Evolutionary conservation across 2,888 invertebrate genomes (phyloP).

Genomic region (Caenorhabditis panamensis): DNA sequence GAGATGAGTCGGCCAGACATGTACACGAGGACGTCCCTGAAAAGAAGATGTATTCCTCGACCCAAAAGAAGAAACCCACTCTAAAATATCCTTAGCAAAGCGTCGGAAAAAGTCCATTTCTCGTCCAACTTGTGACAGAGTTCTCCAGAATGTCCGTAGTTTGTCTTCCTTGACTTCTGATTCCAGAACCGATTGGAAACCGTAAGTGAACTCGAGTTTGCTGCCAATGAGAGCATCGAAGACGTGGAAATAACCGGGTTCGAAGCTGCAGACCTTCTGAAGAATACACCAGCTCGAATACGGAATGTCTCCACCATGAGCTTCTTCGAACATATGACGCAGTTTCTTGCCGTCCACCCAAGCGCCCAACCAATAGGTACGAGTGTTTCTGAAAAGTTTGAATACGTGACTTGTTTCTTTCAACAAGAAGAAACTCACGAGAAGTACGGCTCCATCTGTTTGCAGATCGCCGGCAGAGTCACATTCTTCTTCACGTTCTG

Average conservation of each 20-base stretch:
- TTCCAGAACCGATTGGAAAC: constrained; percentile 1
- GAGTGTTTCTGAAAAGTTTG: not conserved
- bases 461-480: constrained; percentile 21
- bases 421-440: not conserved
- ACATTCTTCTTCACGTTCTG: not conserved
- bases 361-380: not conserved
- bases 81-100: constrained; percentile 13
- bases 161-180: not conserved
- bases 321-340: constrained; percentile 15
- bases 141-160: constrained; percentile 5
- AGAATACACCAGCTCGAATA: constrained; percentile 6
- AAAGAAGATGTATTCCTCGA: not conserved
- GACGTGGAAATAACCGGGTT: constrained; percentile 30
- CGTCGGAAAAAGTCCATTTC: constrained; percentile 19
- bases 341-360: constrained; percentile 12
- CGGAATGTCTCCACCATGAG: constrained; percentile 14
- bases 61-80: constrained; percentile 1
- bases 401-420: not conserved
- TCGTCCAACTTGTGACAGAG: not conserved
- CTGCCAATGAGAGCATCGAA: constrained; percentile 33
- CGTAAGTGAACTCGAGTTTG: constrained; percentile 22
- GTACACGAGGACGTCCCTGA: constrained; percentile 16
- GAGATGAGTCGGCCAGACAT: constrained; percentile 10
- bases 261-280: constrained; percentile 22
- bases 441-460: constrained; percentile 7